Percentiles rank a stretch among this genome's conserved stretches.
Evolutionary conservation across 2,113 vertebrate species (phyloP).

Genomic region (Donacobius atricapilla): DNA sequence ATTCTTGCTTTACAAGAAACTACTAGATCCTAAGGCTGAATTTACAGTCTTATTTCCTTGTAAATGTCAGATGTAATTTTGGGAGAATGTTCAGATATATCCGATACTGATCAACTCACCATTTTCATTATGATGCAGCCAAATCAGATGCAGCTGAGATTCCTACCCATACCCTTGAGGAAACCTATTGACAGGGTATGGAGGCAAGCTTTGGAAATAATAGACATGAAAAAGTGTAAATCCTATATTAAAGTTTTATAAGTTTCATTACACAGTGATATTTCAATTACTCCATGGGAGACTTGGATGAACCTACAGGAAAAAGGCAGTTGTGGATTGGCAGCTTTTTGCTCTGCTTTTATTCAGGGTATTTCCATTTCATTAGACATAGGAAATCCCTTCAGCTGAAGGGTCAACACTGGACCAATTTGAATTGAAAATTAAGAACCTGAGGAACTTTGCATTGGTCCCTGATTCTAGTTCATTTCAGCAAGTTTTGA

Average conservation of each 20-base stretch:
- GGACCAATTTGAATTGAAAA: neutral
- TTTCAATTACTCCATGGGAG: slow-evolving; percentile 28
- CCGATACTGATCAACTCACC: neutral
- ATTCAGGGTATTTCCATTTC: neutral
- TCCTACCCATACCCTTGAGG: neutral
- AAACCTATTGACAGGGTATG: neutral
- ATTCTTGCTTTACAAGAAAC: slow-evolving; percentile 39
- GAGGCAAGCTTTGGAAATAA: slow-evolving; percentile 9
- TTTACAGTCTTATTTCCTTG: slow-evolving; percentile 52
- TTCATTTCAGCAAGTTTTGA: neutral
- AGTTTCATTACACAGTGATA: slow-evolving; percentile 45
- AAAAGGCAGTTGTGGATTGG: neutral
- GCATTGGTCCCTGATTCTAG: neutral
- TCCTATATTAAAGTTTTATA: slow-evolving; percentile 29
- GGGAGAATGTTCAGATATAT: slow-evolving; percentile 14
- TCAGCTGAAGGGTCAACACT: neutral
- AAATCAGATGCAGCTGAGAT: slow-evolving; percentile 34
- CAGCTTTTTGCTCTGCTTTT: neutral
- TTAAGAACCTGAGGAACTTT: neutral
- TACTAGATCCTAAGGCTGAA: slow-evolving; percentile 44
- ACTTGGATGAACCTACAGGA: slow-evolving; percentile 12
- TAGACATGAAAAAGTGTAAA: slow-evolving; percentile 18
- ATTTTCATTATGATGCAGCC: slow-evolving; percentile 9
- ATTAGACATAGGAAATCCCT: slow-evolving; percentile 1
- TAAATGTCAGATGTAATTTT: slow-evolving; percentile 52